These are phyloP conservation scores for Castor canadensis DNA, from an alignment of 2,113 vertebrate species.

Conservation along the genomic window DNA sequence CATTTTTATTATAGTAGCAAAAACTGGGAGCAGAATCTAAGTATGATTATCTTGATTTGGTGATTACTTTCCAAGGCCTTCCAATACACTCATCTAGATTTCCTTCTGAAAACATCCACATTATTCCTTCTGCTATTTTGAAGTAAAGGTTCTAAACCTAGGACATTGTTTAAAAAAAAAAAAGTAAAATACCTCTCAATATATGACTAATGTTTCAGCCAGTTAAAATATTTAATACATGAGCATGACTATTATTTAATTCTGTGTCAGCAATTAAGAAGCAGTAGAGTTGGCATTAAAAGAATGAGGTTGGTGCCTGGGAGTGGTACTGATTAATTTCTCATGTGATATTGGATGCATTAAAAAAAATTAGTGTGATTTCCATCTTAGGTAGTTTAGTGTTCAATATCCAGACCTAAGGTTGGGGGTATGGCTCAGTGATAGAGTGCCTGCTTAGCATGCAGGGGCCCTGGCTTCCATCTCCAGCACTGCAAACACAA, in stretches of 20 bases:
- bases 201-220: slow-evolving; percentile 20
- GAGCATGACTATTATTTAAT: background rate
- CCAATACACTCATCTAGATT: background rate
- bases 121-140: slow-evolving; percentile 35
- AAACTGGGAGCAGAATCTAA: slow-evolving; percentile 2
- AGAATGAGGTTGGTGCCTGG: slow-evolving; percentile 10
- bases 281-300: slow-evolving; percentile 1
- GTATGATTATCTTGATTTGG: background rate
- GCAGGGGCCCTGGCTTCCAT: background rate
- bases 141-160: slow-evolving; percentile 49
- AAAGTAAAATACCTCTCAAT: slow-evolving; percentile 17
- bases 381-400: background rate
- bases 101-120: slow-evolving; percentile 21
- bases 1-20: background rate
- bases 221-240: slow-evolving; percentile 15
- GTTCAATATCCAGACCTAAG: background rate
- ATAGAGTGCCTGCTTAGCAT: background rate
- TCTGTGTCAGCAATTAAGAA: background rate
- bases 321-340: background rate
- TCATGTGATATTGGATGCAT: background rate
- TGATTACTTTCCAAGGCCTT: slow-evolving; percentile 32
- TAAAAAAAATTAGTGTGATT: background rate
- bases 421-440: background rate
- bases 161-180: background rate
- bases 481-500: background rate